These are phyloP conservation scores for Sphyrna mokarran DNA, from an alignment of 2,113 vertebrate genomes.

Conservation along the genomic window DNA sequence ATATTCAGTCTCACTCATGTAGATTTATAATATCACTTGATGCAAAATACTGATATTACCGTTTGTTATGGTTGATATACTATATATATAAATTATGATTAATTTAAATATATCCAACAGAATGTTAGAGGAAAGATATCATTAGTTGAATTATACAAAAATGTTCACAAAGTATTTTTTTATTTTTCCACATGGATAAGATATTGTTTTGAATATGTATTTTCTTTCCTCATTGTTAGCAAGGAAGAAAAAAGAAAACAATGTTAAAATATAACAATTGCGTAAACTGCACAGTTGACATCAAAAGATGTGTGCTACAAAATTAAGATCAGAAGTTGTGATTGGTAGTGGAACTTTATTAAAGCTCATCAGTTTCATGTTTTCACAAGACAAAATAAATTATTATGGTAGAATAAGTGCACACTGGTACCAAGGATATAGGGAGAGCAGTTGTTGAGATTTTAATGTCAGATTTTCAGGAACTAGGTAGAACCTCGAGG, in stretches of 20 bases:
- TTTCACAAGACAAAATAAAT: slow-evolving; percentile 1
- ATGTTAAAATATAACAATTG: background rate
- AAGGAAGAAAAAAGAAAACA: background rate
- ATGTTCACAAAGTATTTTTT: background rate
- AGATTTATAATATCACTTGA: background rate
- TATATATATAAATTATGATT: background rate
- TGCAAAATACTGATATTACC: background rate
- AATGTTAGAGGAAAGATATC: background rate
- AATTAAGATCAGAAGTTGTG: background rate
- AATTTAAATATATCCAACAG: background rate
- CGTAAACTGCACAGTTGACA: background rate
- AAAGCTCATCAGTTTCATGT: background rate
- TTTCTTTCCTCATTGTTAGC: background rate
- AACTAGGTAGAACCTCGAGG: background rate
- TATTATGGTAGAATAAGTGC: background rate
- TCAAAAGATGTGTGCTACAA: background rate
- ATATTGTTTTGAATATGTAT: background rate
- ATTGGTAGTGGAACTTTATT: background rate
- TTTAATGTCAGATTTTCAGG: background rate
- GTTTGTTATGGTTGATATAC: background rate
- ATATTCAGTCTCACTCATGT: background rate
- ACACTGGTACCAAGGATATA: background rate
- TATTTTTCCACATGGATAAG: background rate
- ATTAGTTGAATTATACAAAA: background rate
- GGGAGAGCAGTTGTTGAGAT: background rate